Evolutionary conservation across 2,113 vertebrate species (phyloP), one percentile per base, ranked within the genome.

Genomic region (Marmota flaviventris): DNA sequence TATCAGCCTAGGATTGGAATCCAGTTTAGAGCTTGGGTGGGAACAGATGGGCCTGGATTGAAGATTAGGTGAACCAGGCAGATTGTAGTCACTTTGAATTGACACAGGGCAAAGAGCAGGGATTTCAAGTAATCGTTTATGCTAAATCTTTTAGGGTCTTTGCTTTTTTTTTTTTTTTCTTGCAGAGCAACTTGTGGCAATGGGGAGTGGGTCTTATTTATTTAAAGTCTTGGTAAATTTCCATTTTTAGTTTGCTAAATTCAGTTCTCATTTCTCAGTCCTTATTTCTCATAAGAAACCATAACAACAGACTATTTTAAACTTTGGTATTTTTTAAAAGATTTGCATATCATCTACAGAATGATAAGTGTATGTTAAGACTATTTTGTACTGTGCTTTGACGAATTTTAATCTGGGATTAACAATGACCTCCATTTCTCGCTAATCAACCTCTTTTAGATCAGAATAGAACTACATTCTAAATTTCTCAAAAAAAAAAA

Each of bases 241-340:
- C 85, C 72, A 84, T 29, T 84, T 97, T 96, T 88, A 97, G 92
- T 96, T 93, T 94, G 92, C 89, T 95, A 96, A 96, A 24, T 94
- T 97, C 81, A 82, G 77, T 93, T 91, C 81, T 93, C 56, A 86
- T 95, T 93, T 96, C 85, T 95, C 25, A 82, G 76, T 88, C 77
- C 95, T 94, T 95, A 96, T 95, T 85, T 95, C 82, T 91, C 85
- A 93, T 72, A 94, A 97, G 94, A 97, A 97, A 89, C 90, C 37
- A 82, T 94, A 94, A 97, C 92, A 97, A 96, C 89, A 96, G 89
- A 84, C 37, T 97, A 85, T 97, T 95, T 97, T 72, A 91, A 93
- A 94, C 56, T 75, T 93, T n/a, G 78, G 48, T 25, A 91, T 93
- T 90, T 72, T 84, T 58, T 34, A 24, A 34, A 8, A 67, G 42